Evolutionary conservation across 2,113 vertebrate genomes (phyloP), one percentile per base, ranked within the genome.

Genomic region (Hippocampus mohnikei): DNA sequence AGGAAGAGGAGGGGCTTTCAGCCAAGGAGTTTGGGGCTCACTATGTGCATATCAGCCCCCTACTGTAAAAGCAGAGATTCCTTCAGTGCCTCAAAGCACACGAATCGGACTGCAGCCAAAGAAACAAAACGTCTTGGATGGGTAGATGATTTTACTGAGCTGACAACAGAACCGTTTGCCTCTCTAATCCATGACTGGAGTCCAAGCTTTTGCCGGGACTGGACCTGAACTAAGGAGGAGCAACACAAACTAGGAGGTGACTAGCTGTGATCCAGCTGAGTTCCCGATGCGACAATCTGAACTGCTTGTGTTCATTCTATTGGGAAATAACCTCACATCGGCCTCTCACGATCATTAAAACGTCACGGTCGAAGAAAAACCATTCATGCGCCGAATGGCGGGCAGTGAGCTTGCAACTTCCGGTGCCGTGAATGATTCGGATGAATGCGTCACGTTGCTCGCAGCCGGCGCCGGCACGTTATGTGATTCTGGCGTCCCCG

Each of bases 111-210:
- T 29, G 74, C 18, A 53, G 27, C 65, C 66, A 15, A 21, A 66
- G 27, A 76, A 21, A 52, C 8, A 7, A 76, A 75, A 84, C 69
- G 69, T 73, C 64, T 71, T 60, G 70, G 67, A 61, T 44, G 71
- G 50, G 78, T 73, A 61, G 63, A 76, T 80, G 46, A n/a, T 41
- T 41, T 75, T 75, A 77, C 70, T 75, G 71, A 80, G 75, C 72
- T 66, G 69, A 75, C 81, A 72, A 63, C 33, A 7, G 33, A 37
- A 73, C 79, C 76, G 76, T 48, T 48, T 62, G 66, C 44, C 21
- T 67, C 71, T 75, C 70, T 74, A 71, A 68, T 70, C 67, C 59
- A 70, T 72, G 71, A 79, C 55, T 68, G 70, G 66, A 65, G 53
- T 72, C 33, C 29, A 41, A 52, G 72, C 27, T 53, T 75, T 48